These are phyloP conservation scores for Pelodytes ibericus DNA, from an alignment of 2,797 vertebrate species.

Conservation along the genomic window DNA sequence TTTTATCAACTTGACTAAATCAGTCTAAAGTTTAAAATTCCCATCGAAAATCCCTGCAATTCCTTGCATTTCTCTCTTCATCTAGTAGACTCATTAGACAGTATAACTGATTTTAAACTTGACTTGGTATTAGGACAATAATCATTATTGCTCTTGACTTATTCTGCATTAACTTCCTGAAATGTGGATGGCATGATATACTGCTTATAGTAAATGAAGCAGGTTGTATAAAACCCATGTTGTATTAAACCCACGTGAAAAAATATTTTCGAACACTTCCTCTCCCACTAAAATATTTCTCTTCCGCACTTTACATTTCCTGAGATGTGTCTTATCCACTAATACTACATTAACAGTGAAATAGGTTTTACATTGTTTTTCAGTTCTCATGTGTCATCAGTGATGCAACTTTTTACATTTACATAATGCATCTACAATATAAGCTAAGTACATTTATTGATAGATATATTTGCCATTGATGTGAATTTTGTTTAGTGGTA, in stretches of 20 bases:
- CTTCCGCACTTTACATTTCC: slow-evolving; percentile 27
- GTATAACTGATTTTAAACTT: no score
- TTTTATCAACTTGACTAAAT: no score
- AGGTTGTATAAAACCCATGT: background rate
- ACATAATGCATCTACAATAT: slow-evolving; percentile 7
- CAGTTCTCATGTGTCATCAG: background rate
- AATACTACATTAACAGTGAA: slow-evolving; percentile 2
- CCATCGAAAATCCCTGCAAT: no score
- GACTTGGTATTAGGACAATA: no score
- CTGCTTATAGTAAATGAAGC: no score
- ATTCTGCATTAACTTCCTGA: no score
- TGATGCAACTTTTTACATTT: background rate
- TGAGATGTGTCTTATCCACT: background rate
- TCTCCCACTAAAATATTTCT: background rate
- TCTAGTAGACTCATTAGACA: no score
- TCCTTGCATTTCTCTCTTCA: no score
- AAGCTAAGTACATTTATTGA: slow-evolving; percentile 11
- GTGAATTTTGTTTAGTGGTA: slow-evolving; percentile 8
- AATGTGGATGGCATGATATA: no score
- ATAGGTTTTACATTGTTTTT: background rate
- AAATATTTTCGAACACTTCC: background rate
- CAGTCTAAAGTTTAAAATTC: no score
- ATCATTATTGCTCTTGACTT: no score
- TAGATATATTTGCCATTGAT: background rate
- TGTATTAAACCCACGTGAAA: background rate